Base-by-base conservation (phyloP, 2,113 vertebrate genomes). In the Alosa alosa region DNA sequence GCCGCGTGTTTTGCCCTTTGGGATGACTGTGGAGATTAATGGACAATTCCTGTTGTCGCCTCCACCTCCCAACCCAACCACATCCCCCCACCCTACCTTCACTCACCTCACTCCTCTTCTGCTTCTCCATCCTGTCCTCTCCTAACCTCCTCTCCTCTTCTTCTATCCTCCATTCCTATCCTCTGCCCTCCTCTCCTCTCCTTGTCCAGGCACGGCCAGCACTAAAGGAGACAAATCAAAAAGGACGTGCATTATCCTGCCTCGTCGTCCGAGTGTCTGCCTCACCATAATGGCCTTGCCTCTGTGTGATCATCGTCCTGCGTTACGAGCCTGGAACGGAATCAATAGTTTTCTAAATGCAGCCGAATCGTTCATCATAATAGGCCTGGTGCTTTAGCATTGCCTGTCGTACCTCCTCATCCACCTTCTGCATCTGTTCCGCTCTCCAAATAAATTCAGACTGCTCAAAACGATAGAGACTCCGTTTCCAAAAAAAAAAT, bases 301-400 rank as follows among this genome's bases (percentile, higher is more conserved):
- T 93, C 89, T 64, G 81, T 90, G 88, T 92, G 92, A 93, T 95
- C 94, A 95, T 94, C 92, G 89, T 87, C 93, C 93, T 94, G 90
- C 93, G 93, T 95, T 93, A 94, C 90, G 64, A 15, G 90, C 90
- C 86, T 81, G 83, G 88, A 91, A 93, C 90, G 89, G 91, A 94
- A 95, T 95, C 93, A 81, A 95, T 95, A 94, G 91, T 93, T 93
- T 94, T 94, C 91, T 92, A 93, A 94, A 95, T 92, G 91, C 88
- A 88, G 91, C 88, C 68, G 91, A 93, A 92, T 93, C 91, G 90
- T 94, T 93, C 89, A 92, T 94, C 90, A 93, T 92, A 91, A 91
- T 86, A 91, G 83, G 87, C 86, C 84, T 84, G 22, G 83, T 82
- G 60, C n/a, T 11, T 44, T 78, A 6, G 11, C 72, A 15, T 50